Percentiles rank a stretch among this genome's conserved stretches.
phyloP scores from a whole-genome alignment of 2,888 invertebrate species.

The Thecophora atra region DNA sequence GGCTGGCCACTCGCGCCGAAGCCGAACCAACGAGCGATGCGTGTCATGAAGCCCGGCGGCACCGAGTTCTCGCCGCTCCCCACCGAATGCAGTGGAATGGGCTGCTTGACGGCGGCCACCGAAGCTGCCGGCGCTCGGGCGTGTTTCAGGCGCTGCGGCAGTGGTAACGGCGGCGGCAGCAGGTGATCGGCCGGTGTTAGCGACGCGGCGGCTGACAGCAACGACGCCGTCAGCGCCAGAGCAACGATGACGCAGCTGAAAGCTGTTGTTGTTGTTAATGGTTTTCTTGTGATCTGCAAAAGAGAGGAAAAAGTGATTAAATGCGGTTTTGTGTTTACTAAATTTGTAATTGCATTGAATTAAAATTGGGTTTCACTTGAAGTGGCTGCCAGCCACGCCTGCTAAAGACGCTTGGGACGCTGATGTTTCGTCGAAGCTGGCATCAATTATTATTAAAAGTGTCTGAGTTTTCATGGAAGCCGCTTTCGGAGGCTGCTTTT shows the following conservation, averaged over 20 bases:
- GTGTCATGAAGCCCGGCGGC: slow-evolving; percentile 61
- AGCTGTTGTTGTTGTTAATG: background rate
- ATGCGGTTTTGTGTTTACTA: background rate
- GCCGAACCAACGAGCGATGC: slow-evolving; percentile 65
- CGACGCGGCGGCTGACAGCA: slow-evolving; percentile 34
- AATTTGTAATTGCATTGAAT: slow-evolving; percentile 10
- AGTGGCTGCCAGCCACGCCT: background rate
- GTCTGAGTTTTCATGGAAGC: no score
- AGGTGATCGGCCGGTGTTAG: slow-evolving; percentile 59
- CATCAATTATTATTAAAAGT: no score
- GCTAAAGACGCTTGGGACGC: no score
- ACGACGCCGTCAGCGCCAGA: slow-evolving; percentile 2
- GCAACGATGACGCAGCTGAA: background rate
- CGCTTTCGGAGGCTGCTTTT: no score
- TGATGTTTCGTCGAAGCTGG: no score
- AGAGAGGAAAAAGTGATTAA: background rate
- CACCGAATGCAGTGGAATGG: slow-evolving; percentile 25
- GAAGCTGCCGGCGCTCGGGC: background rate
- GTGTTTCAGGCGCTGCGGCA: slow-evolving; percentile 28
- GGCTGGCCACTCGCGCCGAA: slow-evolving; percentile 51
- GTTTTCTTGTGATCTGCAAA: slow-evolving; percentile 32
- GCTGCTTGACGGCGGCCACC: slow-evolving; percentile 11
- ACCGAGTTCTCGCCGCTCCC: background rate
- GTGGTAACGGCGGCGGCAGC: slow-evolving; percentile 57
- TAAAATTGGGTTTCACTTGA: slow-evolving; percentile 1